Evolutionary conservation across 2,888 invertebrate species (phyloP), one percentile per base, ranked within the genome.

Genomic region (Yponomeuta malinellus): DNA sequence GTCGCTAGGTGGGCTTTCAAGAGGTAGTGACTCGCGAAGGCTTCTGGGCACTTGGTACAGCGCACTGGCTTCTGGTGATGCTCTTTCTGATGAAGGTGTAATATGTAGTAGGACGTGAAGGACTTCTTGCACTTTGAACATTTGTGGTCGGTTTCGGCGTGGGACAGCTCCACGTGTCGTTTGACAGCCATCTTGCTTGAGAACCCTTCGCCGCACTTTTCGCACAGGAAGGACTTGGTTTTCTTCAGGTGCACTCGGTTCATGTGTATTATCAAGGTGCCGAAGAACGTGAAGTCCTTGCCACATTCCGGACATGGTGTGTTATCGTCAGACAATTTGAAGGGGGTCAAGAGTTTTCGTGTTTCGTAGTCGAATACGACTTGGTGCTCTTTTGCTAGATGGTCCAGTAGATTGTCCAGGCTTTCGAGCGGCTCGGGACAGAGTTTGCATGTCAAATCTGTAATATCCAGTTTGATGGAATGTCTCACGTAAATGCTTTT

Each of bases 131-230:
- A 78, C 48, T 83, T 83, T 0, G 76, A 76, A 0, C 76, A 74
- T 2, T 77, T 73, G 0, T 74, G 74, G 2, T 74, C 75, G 66
- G 52, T 12, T 5, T 65, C 48, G 0, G 78, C 75, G 59, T 89
- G 90, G 0, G 83, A 81, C 2, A 78, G 76, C 73, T 79, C 83
- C 0, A 86, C 78, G 70, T 91, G 91, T 15, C 81, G 80, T 0
- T 79, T 76, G 0, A 90, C 81, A 63, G 86, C 83, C 0, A 77
- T 74, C 31, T 83, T 85, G 0, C 82, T 81, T 0, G 84, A 77
- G 70, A 90, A 91, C 0, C 83, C 84, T 71, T 86, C 83, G 0
- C 91, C 92, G 59, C 91, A 88, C 0, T 82, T 75, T 23, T 87
- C 86, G 71, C 88, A 88, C 0, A 79, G 43, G 10, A 10, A 43